Conservation (phyloP, 2,113 vertebrate genomes). For the Sturnira hondurensis region DNA sequence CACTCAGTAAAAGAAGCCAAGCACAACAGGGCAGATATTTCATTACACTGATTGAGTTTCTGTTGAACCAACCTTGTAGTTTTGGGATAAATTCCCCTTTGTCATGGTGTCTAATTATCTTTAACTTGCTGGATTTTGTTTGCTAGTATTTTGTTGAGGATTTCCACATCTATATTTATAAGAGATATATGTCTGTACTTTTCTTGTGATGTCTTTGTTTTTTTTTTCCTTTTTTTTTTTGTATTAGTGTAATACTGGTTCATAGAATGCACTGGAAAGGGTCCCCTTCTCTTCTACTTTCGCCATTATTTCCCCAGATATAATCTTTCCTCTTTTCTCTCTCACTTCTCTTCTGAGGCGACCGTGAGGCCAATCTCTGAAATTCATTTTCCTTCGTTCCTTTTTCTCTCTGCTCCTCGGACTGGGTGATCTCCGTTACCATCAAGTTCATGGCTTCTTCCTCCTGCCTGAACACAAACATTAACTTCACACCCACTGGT, state of each 20-base stretch:
- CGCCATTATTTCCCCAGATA: neutral
- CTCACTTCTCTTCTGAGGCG: neutral
- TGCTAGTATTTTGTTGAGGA: neutral
- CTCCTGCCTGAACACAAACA: neutral
- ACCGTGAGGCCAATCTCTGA: neutral
- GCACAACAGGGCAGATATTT: no score
- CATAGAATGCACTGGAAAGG: neutral
- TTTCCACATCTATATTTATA: neutral
- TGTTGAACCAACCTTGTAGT: neutral
- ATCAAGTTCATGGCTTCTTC: neutral
- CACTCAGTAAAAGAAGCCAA: neutral
- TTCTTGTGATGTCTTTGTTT: neutral
- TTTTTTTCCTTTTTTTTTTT: neutral
- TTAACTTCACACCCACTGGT: neutral
- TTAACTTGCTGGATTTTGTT: neutral
- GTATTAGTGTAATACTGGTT: neutral
- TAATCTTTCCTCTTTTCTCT: no score
- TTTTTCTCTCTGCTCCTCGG: neutral
- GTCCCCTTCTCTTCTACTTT: neutral
- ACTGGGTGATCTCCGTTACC: neutral
- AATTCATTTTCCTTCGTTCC: neutral
- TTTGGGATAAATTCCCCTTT: neutral
- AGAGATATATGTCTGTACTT: fast-evolving
- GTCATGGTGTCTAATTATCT: neutral
- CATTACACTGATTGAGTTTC: fast-evolving